A percentile compares a stretch with the other conserved stretches of the same genome.
phyloP scores from a whole-genome alignment of 2,888 invertebrate species.

The Cheilosia grossa region DNA sequence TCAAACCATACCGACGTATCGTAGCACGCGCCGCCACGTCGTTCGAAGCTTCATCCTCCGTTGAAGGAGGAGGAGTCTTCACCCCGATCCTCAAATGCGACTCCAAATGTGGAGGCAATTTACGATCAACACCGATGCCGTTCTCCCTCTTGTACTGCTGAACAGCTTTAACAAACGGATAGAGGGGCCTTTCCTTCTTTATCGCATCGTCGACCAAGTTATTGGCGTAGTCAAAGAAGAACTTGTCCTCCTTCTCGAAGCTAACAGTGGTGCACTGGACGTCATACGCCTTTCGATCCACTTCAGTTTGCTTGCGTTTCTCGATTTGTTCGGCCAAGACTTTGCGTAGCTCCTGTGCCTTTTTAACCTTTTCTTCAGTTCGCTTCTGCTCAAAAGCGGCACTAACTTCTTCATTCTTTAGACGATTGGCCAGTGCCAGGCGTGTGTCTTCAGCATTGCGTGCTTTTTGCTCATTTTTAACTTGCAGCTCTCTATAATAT shows the following conservation, averaged over 20 bases:
- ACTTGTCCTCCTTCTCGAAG: constrained; percentile 78
- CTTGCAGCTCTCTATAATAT: constrained; percentile 78
- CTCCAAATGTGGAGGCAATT: constrained; percentile 78
- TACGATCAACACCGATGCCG: constrained; percentile 78
- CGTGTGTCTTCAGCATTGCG: constrained; percentile 76
- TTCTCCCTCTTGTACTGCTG: constrained; percentile 79
- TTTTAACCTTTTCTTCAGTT: constrained; percentile 77
- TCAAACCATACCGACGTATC: constrained; percentile 38
- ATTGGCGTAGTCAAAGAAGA: constrained; percentile 79
- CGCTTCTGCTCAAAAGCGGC: constrained; percentile 76
- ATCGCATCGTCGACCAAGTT: constrained; percentile 78
- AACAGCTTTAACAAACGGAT: constrained; percentile 79
- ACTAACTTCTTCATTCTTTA: constrained; percentile 79
- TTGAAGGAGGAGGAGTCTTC: constrained; percentile 13
- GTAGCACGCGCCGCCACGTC: neutral
- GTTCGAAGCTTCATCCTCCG: neutral
- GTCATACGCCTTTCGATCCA: constrained; percentile 60
- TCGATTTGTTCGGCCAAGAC: constrained; percentile 75
- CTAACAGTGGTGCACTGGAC: constrained; percentile 75
- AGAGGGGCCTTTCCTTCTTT: constrained; percentile 79
- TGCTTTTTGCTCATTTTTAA: constrained; percentile 76
- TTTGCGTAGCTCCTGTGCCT: constrained; percentile 52
- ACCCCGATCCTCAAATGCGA: constrained; percentile 79
- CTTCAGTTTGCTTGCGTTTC: constrained; percentile 75
- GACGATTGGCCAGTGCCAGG: constrained; percentile 78